Base-by-base conservation (phyloP, 2,797 vertebrate genomes). In the Periparus ater region DNA sequence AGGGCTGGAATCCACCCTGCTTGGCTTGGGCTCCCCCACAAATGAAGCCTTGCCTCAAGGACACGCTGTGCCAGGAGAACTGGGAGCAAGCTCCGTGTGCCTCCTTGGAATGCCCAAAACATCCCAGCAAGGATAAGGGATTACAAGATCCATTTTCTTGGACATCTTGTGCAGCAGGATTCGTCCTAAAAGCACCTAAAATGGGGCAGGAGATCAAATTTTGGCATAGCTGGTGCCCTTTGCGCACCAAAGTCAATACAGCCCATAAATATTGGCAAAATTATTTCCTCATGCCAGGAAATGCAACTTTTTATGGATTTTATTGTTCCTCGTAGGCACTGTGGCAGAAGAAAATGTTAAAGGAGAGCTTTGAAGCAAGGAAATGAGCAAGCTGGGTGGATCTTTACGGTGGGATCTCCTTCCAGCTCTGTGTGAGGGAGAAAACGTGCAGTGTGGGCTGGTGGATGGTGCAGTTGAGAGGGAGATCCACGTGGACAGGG, bases 281-380 rank as follows among this genome's bases (percentile, higher is more conserved):
- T 66, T n/a, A 45, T 66, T 88, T 91, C 60, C 62, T 78, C 58
- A 6, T 82, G 73, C 66, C 76, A 90, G 83, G 80, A 93, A 91
- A 67, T 44, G 30, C 30, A 58, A 55, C 2, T 73, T 76, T 78
- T 88, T 32, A 76, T 85, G 80, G 67, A 85, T 87, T 90, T 96
- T 76, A 87, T 94, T 94, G 86, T 65, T 92, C 94, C 78, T 91
- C 13, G 27, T 47, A 87, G 77, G 66, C 71, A 1, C 48, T 54
- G 86, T 32, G 81, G 86, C 53, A 67, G 80, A 85, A 89, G 21
- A 26, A 91, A 61, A 92, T 40, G 29, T 22, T 76, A 50, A 92
- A 89, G 44, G 71, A 79, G 74, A 70, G 75, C 92, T 95, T 80
- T 92, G 92, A 94, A 92, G 81, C 5, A 27, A 85, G 81, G 90